Conservation (phyloP, 2,113 vertebrate genomes). For the Sprattus sprattus region DNA sequence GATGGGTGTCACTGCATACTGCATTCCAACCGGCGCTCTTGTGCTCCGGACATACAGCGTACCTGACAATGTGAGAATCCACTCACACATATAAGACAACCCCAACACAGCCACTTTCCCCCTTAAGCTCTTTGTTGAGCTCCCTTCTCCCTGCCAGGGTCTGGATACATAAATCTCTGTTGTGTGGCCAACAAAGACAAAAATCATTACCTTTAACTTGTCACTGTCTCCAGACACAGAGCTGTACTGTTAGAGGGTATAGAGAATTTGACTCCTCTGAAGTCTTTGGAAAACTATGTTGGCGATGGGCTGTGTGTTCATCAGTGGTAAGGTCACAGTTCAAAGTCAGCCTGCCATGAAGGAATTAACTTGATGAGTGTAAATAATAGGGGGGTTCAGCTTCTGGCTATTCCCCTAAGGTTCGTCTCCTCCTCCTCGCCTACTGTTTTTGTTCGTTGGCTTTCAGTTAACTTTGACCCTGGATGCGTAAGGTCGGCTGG, state of each 20-base stretch:
- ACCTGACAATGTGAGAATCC: not conserved
- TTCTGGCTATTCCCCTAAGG: not conserved
- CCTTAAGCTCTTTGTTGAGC: not conserved
- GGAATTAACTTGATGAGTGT: slow-evolving; percentile 41
- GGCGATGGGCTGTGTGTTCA: not conserved
- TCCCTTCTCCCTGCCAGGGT: not conserved
- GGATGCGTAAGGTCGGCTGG: not conserved
- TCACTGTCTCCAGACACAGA: not conserved
- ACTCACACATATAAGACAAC: not conserved
- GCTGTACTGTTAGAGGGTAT: not conserved
- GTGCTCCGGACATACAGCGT: not conserved
- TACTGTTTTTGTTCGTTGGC: not conserved
- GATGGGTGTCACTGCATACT: slow-evolving; percentile 10
- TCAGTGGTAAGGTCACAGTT: not conserved
- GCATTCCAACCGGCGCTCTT: not conserved
- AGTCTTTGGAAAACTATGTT: not conserved
- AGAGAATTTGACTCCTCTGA: not conserved
- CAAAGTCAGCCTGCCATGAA: slow-evolving; percentile 26
- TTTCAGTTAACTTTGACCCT: not conserved
- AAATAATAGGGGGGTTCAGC: slow-evolving; percentile 48
- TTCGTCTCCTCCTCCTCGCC: not conserved
- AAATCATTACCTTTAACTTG: not conserved
- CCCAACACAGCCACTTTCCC: not conserved
- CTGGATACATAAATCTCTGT: not conserved
- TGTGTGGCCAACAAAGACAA: not conserved